Percentiles rank a stretch among this genome's conserved stretches.
Evolutionary conservation across 2,113 vertebrate genomes (phyloP).

Genomic region (Osmerus eperlanus): DNA sequence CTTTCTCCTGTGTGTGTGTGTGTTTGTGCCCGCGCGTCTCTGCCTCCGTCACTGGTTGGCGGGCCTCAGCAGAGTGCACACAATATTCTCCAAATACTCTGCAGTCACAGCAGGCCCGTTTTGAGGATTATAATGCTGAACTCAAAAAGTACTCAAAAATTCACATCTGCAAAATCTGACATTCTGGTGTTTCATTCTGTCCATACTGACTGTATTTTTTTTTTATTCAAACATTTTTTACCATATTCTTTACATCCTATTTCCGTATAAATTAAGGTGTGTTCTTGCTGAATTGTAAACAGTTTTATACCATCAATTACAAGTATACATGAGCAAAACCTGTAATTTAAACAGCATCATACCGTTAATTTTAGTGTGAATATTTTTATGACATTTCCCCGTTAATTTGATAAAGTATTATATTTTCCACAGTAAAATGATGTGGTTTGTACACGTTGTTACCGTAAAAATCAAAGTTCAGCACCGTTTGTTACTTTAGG

Average conservation of each 20-base stretch:
- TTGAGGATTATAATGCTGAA: too few species aligned
- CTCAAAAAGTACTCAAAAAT: too few species aligned
- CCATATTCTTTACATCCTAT: not conserved
- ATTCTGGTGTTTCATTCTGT: too few species aligned
- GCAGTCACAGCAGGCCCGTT: too few species aligned
- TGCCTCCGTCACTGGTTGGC: too few species aligned
- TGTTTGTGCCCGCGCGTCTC: too few species aligned
- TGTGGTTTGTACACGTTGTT: not conserved
- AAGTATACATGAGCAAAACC: not conserved
- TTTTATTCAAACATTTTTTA: not conserved
- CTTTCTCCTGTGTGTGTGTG: too few species aligned
- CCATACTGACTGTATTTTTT: not conserved
- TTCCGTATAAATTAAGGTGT: not conserved
- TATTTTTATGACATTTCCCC: not conserved
- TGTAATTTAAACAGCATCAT: not conserved
- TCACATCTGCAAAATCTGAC: too few species aligned
- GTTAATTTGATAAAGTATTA: not conserved
- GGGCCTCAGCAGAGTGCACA: too few species aligned
- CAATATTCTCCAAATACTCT: too few species aligned
- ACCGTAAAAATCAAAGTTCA: not conserved
- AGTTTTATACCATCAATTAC: not conserved
- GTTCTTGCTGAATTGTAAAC: not conserved
- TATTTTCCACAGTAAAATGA: not conserved
- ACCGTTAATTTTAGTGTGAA: not conserved
- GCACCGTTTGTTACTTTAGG: not conserved